Base-by-base conservation (phyloP, 2,888 invertebrate species). In the Idaea biselata region DNA sequence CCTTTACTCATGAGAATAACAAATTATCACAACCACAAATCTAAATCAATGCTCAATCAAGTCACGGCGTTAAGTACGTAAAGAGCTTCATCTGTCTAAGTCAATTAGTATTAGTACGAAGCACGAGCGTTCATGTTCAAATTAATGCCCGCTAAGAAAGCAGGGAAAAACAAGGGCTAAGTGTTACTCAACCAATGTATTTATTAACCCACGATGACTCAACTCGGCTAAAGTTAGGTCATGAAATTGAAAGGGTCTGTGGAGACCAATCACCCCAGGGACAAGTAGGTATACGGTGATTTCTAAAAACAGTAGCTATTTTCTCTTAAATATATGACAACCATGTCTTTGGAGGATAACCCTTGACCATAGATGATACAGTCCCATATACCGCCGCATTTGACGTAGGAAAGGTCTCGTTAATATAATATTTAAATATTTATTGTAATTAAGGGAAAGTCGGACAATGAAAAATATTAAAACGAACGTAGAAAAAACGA, bases 41-140 rank as follows among this genome's bases (percentile, higher is more conserved):
- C 55, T 55, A 55, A 55, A 67, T 68, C 61, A 67, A 44, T 44
- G 16, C n/a, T 11, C n/a, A 18, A 56, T 18, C 16, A 18, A 56
- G 18, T 56, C 56, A 73, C 72, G 70, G 74, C 68, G 71, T 72
- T 70, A 63, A 66, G 64, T 70, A 44, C 44, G 61, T 67, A 68
- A 69, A 72, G 74, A 70, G 66, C 70, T 75, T 75, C 82, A 86
- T 87, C 79, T 83, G 81, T 87, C 84, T 83, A 75, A 76, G 86
- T 86, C 87, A 86, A 87, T 87, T 87, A 87, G 82, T 74, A 81
- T 79, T 81, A 83, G 75, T 67, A 63, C 75, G 75, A 73, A 72
- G 74, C 79, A 77, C 77, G 79, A 81, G 74, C 76, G 79, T 74
- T 77, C 78, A 72, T 76, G 77, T 75, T 79, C 73, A 79, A 85